These are phyloP conservation scores for Orussus abietinus DNA, from an alignment of 1,140 invertebrate species.

Conservation along the genomic window DNA sequence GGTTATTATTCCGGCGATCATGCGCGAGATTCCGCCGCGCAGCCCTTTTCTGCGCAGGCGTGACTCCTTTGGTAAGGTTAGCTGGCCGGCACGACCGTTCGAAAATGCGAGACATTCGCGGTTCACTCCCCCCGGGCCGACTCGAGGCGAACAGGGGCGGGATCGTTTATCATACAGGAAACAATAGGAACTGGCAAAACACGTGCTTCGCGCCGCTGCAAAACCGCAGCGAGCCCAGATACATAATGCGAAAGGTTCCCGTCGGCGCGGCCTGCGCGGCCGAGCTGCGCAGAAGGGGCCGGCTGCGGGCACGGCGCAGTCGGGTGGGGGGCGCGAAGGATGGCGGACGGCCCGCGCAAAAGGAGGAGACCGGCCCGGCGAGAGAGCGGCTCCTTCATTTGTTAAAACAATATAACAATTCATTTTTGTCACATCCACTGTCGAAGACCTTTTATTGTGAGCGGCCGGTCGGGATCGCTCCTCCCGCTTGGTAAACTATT, in stretches of 20 bases:
- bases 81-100: conserved; percentile 18
- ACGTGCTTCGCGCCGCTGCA: conserved; percentile 49
- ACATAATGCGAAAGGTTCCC: conserved; percentile 38
- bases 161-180: conserved; percentile 52
- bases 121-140: not conserved
- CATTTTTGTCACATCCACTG: conserved; percentile 48
- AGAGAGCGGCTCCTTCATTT: conserved; percentile 41
- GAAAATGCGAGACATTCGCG: conserved; percentile 15
- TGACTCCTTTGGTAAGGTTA: no score
- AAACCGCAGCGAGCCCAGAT: conserved; percentile 31
- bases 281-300: no score
- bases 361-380: conserved; percentile 11
- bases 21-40: no score
- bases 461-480: conserved; percentile 18
- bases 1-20: no score
- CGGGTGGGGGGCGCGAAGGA: conserved; percentile 9
- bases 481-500: conserved; percentile 30
- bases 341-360: conserved; percentile 22
- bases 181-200: conserved; percentile 55
- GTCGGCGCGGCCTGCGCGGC: conserved; percentile 15
- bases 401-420: conserved; percentile 52
- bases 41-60: no score
- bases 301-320: no score
- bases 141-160: conserved; percentile 14
- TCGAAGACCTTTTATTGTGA: conserved; percentile 42